Conservation (phyloP, 1,140 invertebrate species). For the Acarapis woodi region DNA sequence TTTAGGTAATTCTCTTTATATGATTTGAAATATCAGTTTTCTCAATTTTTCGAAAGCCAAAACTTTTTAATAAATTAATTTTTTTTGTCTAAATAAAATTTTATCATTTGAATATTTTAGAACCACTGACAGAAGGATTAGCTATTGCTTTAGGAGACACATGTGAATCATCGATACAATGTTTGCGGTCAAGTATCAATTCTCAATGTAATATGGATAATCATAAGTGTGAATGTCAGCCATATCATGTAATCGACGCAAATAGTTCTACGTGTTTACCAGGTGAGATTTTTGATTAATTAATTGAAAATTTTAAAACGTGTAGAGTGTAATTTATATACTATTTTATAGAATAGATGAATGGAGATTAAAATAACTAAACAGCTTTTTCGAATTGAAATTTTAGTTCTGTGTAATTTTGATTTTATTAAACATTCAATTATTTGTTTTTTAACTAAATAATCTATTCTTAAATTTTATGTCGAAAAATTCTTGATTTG, state of each 20-base stretch:
- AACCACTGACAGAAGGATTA: neutral
- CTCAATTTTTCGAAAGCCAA: neutral
- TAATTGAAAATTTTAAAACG: neutral
- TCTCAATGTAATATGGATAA: constrained; percentile 11
- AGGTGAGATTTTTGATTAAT: constrained; percentile 5
- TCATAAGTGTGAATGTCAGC: constrained; percentile 11
- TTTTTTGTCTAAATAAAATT: neutral
- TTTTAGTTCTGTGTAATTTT: neutral
- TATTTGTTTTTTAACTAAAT: neutral
- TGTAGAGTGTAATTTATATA: neutral
- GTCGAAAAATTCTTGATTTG: too few species aligned
- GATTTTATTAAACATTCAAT: neutral
- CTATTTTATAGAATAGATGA: neutral
- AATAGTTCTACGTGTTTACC: constrained; percentile 12
- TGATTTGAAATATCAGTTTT: too few species aligned
- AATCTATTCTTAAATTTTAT: neutral
- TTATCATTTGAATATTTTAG: neutral
- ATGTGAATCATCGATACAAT: constrained; percentile 10
- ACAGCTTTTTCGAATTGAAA: neutral
- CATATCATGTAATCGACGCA: constrained; percentile 11
- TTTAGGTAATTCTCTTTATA: constrained; percentile 24
- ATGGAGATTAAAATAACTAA: neutral
- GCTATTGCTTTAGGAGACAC: constrained; percentile 1
- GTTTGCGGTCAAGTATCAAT: constrained; percentile 8
- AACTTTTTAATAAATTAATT: neutral